phyloP scores from a whole-genome alignment of 2,113 vertebrate species.

The Chitala chitala region DNA sequence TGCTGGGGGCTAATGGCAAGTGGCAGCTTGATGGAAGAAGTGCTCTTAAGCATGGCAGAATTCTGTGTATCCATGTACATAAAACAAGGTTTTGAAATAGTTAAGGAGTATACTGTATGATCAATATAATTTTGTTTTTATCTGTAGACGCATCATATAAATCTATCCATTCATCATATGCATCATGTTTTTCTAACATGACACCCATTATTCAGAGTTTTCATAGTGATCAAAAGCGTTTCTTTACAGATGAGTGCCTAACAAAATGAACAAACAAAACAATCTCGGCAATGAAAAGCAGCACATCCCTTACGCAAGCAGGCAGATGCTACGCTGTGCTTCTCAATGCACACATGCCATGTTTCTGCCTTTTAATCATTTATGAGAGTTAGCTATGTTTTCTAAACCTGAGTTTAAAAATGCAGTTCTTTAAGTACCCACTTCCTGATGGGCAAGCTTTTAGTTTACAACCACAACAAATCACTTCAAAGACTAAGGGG shows the following conservation, averaged over 20 bases:
- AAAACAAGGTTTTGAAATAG: neutral
- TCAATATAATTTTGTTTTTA: constrained; percentile 3
- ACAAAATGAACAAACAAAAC: neutral
- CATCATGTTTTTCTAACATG: neutral
- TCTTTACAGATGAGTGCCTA: neutral
- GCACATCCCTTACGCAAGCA: neutral
- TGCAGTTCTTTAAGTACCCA: neutral
- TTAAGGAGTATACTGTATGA: neutral
- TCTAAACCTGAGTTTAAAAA: constrained; percentile 2
- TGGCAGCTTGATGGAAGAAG: neutral
- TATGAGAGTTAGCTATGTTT: neutral
- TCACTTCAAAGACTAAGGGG: neutral
- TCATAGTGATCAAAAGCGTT: constrained; percentile 12
- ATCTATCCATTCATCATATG: constrained; percentile 10
- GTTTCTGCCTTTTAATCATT: neutral
- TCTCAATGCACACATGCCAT: neutral
- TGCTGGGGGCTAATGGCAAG: too few species aligned
- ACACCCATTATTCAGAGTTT: neutral
- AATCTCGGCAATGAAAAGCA: neutral
- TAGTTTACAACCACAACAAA: neutral
- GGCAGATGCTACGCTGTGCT: neutral
- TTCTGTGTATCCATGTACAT: neutral
- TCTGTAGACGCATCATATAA: neutral
- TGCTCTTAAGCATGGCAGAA: neutral
- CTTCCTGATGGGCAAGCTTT: constrained; percentile 4